Evolutionary conservation across 2,113 vertebrate species (phyloP).

Genomic region (Genyomyrus donnyi): DNA sequence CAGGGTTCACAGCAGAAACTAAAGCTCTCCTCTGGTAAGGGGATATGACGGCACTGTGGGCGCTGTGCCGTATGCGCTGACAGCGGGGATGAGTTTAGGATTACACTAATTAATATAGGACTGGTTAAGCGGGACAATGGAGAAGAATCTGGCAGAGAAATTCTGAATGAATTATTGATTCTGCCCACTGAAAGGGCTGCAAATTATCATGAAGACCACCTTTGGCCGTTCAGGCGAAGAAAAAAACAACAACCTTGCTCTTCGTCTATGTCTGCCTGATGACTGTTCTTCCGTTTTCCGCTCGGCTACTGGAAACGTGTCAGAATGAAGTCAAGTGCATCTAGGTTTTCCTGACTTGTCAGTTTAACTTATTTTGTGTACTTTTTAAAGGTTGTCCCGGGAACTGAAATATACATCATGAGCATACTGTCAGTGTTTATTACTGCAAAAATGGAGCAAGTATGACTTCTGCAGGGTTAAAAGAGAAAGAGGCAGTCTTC

Average conservation of each 20-base stretch:
- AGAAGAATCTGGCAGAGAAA: neutral
- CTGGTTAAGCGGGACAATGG: conserved; percentile 16
- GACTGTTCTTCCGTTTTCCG: neutral
- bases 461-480: neutral
- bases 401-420: neutral
- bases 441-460: neutral
- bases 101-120: conserved; percentile 21
- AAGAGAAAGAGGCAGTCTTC: neutral
- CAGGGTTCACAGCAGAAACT: neutral
- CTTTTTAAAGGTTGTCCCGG: neutral
- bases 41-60: neutral
- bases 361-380: neutral
- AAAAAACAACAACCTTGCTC: neutral
- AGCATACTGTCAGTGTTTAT: neutral
- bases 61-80: neutral
- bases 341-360: neutral
- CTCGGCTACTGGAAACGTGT: neutral
- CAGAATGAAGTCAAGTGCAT: neutral
- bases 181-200: neutral
- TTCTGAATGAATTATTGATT: conserved; percentile 21
- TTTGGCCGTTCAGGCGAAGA: neutral
- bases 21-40: neutral
- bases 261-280: neutral
- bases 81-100: conserved; percentile 8
- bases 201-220: neutral